Conservation (phyloP, 2,888 invertebrate genomes). For the Eurytoma californica region DNA sequence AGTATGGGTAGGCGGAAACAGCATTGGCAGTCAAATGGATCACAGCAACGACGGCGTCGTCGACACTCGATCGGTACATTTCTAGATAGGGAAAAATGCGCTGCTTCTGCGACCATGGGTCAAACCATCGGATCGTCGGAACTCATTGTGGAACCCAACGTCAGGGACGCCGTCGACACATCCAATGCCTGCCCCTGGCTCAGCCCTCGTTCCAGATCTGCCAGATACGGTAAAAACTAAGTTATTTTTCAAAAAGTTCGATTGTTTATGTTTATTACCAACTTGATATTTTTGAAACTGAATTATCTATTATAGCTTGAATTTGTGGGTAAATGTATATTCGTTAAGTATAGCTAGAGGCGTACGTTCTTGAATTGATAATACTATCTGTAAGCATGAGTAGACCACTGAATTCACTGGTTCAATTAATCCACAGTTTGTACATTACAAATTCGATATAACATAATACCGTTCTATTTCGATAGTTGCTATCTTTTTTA, state of each 20-base stretch:
- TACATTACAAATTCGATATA: too few species aligned
- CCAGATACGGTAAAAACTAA: conserved; percentile 4
- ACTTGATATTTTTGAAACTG: too few species aligned
- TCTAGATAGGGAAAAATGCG: conserved; percentile 72
- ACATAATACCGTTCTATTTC: too few species aligned
- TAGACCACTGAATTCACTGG: too few species aligned
- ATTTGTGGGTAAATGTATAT: too few species aligned
- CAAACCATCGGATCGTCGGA: conserved; percentile 63
- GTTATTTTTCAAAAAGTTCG: background rate
- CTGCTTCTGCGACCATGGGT: conserved; percentile 58
- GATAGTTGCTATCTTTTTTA: too few species aligned
- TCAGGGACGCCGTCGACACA: conserved; percentile 59
- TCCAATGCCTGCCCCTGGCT: conserved; percentile 47
- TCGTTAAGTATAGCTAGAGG: too few species aligned
- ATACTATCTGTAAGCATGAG: too few species aligned
- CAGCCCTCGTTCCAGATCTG: conserved; percentile 22
- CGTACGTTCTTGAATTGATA: too few species aligned
- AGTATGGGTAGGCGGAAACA: conserved; percentile 42
- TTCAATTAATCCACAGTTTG: too few species aligned
- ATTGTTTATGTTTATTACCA: too few species aligned
- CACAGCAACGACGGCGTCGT: conserved; percentile 69
- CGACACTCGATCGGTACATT: conserved; percentile 84
- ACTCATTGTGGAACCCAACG: conserved; percentile 78
- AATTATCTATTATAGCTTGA: too few species aligned
- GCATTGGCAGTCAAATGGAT: background rate